Conservation (phyloP, 2,113 vertebrate species). For the Ancistrus triradiatus region DNA sequence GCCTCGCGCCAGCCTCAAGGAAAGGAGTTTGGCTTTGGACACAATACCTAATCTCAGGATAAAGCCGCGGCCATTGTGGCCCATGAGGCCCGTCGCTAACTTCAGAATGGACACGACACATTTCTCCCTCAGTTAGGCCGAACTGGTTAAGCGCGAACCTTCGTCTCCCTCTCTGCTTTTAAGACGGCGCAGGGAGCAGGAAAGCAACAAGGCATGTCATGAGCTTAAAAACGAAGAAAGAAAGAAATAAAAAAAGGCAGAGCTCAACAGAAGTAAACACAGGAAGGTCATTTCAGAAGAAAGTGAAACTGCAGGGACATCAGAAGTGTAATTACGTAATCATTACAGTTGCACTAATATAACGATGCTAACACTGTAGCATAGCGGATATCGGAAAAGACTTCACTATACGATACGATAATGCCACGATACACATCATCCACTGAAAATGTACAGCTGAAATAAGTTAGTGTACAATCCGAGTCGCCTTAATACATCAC, state of each 20-base stretch:
- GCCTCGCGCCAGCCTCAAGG: slow-evolving; percentile 69
- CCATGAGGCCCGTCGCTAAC: slow-evolving; percentile 69
- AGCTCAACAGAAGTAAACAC: not conserved
- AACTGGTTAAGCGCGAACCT: slow-evolving; percentile 69
- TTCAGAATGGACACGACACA: slow-evolving; percentile 69
- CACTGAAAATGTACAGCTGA: too few species aligned
- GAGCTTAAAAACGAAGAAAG: not conserved
- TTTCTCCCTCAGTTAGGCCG: slow-evolving; percentile 74
- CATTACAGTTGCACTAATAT: too few species aligned
- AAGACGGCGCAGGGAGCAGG: slow-evolving; percentile 21
- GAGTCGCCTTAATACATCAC: too few species aligned
- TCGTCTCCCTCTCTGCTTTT: slow-evolving; percentile 27
- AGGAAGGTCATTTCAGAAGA: not conserved
- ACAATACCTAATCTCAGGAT: slow-evolving; percentile 80
- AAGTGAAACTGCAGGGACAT: too few species aligned
- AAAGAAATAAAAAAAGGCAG: not conserved
- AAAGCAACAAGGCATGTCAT: slow-evolving; percentile 33
- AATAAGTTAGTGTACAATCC: too few species aligned
- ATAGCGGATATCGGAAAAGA: too few species aligned
- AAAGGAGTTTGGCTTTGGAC: slow-evolving; percentile 81
- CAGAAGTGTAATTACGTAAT: too few species aligned
- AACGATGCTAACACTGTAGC: too few species aligned
- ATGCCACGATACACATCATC: too few species aligned
- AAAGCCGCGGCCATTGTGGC: slow-evolving; percentile 75
- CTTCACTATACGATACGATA: too few species aligned